Conservation (phyloP, 1,140 invertebrate species). For the Conus betulinus region DNA sequence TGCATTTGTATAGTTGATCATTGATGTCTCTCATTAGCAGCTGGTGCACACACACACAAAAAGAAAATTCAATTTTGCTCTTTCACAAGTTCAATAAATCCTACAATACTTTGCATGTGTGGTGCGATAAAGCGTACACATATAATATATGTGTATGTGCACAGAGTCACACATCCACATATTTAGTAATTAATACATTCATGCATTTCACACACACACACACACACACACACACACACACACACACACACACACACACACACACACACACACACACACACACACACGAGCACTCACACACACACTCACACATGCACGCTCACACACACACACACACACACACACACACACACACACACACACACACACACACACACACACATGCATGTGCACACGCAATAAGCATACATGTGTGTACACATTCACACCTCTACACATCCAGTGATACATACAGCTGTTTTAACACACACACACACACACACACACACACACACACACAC, state of each 20-base stretch:
- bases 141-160: not conserved
- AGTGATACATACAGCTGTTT: not conserved
- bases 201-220: not conserved
- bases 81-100: too few species aligned
- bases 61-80: too few species aligned
- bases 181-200: too few species aligned
- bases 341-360: not conserved
- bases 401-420: not conserved
- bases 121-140: not conserved
- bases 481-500: slow-evolving; percentile 9
- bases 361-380: not conserved
- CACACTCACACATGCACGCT: not conserved
- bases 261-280: not conserved
- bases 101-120: too few species aligned
- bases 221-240: slow-evolving; percentile 14
- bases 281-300: not conserved
- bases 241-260: not conserved
- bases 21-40: too few species aligned
- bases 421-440: not conserved
- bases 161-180: not conserved
- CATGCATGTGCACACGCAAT: not conserved
- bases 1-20: too few species aligned
- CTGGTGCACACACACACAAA: too few species aligned
- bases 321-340: not conserved
- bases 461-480: too few species aligned